Evolutionary conservation across 2,888 invertebrate species (phyloP), one percentile per base, ranked within the genome.

Genomic region (Erpobdella octoculata): DNA sequence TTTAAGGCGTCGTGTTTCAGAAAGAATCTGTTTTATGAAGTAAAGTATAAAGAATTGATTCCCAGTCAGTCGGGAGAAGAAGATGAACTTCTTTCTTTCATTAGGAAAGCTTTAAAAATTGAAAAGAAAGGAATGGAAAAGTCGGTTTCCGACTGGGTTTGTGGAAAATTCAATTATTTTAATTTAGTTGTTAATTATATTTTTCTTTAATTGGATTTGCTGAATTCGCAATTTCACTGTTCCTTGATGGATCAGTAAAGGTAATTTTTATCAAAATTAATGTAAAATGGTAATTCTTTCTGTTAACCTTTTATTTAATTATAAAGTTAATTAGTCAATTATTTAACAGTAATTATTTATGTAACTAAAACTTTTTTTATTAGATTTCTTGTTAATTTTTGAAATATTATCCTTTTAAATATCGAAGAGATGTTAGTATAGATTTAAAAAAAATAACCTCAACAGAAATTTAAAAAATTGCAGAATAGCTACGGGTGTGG

Each of bases 1-100:
- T 96, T 92, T 81, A 90, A 90, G 83, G 75, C 77, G 9, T 78
- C 80, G 71, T 80, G 79, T 70, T 98, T 94, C 84, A 89, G 98
- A 72, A 85, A 88, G 75, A 98, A 98, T 86, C 86, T 98, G 36
- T 95, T 87, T 85, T 98, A 98, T 83, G 97, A 98, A 1, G 76
- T 76, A 25, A 87, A 89, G 69, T 93, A 90, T 84, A 90, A 91
- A 81, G 94, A 96, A 80, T 86, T 94, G 21, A 69, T 82, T 62
- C 33, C 33, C 9, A 15, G 12, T 41, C 6, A 5, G 74, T 87
- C 89, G 73, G 89, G 93, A 83, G 90, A 92, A 72, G 89, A 89
- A 79, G 87, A 88, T 48, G 91, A 96, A 83, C 85, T 97, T 73
- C 88, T 77, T 70, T 74, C 75, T 33, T 83, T 83, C 78, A 78